A percentile compares a stretch with the other conserved stretches of the same genome.
These are phyloP conservation scores for Sisyra nigra DNA, from an alignment of 2,888 invertebrate species.

Conservation along the genomic window DNA sequence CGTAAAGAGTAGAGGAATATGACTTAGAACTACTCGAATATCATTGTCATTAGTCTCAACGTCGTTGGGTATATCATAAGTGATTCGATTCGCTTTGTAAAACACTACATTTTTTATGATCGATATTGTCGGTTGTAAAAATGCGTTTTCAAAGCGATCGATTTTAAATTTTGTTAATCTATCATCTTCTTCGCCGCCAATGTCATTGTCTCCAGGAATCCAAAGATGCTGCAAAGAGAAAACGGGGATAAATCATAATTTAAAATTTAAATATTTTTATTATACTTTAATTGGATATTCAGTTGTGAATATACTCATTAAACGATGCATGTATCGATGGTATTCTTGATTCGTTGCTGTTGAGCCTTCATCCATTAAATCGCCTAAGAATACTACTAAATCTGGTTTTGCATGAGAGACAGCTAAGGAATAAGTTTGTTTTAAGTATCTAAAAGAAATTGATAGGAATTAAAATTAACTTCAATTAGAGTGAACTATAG, in stretches of 20 bases:
- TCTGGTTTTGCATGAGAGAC: constrained; percentile 59
- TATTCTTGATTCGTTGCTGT: constrained; percentile 55
- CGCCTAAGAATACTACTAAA: constrained; percentile 79
- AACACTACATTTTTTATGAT: constrained; percentile 44
- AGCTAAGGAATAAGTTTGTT: constrained; percentile 60
- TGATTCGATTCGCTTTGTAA: constrained; percentile 59
- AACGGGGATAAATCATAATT: too few species aligned
- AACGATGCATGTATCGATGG: constrained; percentile 53
- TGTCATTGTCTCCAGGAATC: constrained; percentile 93
- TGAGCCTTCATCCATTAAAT: constrained; percentile 90
- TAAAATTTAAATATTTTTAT: constrained; percentile 8
- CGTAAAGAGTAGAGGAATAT: constrained; percentile 46
- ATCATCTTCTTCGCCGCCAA: constrained; percentile 77
- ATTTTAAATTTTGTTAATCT: constrained; percentile 51
- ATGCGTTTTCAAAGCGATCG: constrained; percentile 54
- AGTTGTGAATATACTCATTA: constrained; percentile 45
- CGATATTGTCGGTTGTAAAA: constrained; percentile 50
- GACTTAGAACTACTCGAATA: constrained; percentile 52
- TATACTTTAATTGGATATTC: constrained; percentile 22
- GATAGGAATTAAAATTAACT: too few species aligned
- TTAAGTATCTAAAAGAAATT: constrained; percentile 51
- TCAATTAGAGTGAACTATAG: too few species aligned
- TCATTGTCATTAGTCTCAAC: constrained; percentile 28
- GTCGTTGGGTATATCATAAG: constrained; percentile 32
- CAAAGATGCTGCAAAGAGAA: constrained; percentile 49